phyloP scores from a whole-genome alignment of 2,113 vertebrate genomes.

The Pyrgilauda ruficollis region DNA sequence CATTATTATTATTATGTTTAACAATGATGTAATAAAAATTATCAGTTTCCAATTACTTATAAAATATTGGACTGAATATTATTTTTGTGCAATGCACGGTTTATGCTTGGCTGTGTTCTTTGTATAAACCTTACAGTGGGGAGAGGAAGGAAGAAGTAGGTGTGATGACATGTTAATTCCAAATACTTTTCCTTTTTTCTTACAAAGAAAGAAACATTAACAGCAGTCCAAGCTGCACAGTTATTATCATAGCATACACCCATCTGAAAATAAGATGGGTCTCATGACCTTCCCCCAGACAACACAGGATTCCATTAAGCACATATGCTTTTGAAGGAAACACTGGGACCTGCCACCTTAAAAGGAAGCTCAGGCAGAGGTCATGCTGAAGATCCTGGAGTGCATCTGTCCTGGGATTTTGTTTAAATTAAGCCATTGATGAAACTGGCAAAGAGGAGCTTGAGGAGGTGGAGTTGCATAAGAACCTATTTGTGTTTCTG shows the following conservation, averaged over 20 bases:
- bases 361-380: neutral
- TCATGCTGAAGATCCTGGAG: neutral
- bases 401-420: neutral
- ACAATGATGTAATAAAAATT: neutral
- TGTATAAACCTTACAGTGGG: neutral
- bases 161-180: neutral
- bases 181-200: neutral
- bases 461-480: neutral
- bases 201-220: neutral
- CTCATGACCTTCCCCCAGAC: neutral
- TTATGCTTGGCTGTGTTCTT: neutral
- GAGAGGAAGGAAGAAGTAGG: neutral
- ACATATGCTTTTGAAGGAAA: neutral
- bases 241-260: neutral
- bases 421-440: constrained; percentile 20
- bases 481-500: constrained; percentile 6
- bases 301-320: neutral
- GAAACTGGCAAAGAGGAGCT: constrained; percentile 5
- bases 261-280: neutral
- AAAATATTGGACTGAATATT: neutral
- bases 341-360: neutral
- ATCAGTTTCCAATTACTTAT: neutral
- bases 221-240: neutral
- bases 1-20: neutral
- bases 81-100: neutral